Percentiles rank a stretch among this genome's conserved stretches.
phyloP scores from a whole-genome alignment of 2,113 vertebrate genomes.

The Hippopotamus amphibius region DNA sequence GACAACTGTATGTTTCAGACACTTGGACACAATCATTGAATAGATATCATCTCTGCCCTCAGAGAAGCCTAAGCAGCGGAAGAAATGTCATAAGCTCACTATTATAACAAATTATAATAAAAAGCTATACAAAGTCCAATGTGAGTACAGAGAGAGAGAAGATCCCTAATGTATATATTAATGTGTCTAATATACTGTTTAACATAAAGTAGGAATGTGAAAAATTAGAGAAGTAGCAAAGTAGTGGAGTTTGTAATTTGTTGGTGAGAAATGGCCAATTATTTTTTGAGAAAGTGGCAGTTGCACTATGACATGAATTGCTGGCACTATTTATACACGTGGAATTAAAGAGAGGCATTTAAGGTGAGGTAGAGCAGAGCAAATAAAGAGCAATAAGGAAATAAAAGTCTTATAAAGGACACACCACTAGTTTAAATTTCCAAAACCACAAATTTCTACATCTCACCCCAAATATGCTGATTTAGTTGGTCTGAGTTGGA shows the following conservation, averaged over 20 bases:
- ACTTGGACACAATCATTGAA: not conserved
- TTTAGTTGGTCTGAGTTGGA: not conserved
- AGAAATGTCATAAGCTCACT: not conserved
- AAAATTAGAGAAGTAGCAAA: not conserved
- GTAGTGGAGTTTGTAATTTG: not conserved
- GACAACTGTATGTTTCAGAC: not conserved
- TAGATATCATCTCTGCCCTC: not conserved
- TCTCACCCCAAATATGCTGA: not conserved
- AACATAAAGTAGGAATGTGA: not conserved
- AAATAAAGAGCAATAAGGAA: not conserved
- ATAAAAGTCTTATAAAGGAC: not conserved
- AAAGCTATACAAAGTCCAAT: not conserved
- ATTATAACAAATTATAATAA: not conserved
- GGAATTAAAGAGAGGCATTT: not conserved
- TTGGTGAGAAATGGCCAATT: not conserved
- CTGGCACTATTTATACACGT: not conserved
- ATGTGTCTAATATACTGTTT: not conserved
- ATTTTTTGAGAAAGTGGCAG: not conserved
- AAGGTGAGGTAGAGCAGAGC: not conserved
- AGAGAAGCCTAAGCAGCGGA: not conserved
- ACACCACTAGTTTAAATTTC: not conserved
- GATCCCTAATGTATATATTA: not conserved
- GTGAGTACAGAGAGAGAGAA: not conserved
- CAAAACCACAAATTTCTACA: not conserved
- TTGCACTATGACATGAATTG: not conserved